Conservation (phyloP, 2,797 vertebrate species). For the Sebastes hubbsi region DNA sequence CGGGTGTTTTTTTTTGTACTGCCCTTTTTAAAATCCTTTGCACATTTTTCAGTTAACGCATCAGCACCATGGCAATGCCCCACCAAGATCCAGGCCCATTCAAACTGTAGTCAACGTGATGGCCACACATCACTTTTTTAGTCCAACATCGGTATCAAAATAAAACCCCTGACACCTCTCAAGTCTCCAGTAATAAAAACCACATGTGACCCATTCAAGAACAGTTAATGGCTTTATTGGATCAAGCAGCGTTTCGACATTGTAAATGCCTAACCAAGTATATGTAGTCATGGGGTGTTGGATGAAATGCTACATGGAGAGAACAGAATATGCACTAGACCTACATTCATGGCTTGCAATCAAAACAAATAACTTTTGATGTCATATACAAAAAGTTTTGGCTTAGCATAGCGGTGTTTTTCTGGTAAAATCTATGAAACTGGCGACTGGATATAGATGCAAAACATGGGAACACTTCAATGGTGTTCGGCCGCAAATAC, state of each 20-base stretch:
- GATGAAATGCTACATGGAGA: slow-evolving; percentile 72
- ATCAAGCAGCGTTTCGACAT: slow-evolving; percentile 78
- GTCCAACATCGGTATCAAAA: slow-evolving; percentile 19
- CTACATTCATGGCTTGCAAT: slow-evolving; percentile 42
- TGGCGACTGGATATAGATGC: slow-evolving; percentile 20
- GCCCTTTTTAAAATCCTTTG: slow-evolving; percentile 21
- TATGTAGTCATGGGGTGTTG: slow-evolving; percentile 66
- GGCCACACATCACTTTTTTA: slow-evolving; percentile 50
- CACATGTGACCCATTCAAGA: slow-evolving; percentile 79
- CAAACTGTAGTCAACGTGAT: slow-evolving; percentile 66
- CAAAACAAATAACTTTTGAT: slow-evolving; percentile 23
- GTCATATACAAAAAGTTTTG: slow-evolving; percentile 13
- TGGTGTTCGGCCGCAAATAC: background rate
- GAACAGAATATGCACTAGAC: slow-evolving; percentile 58
- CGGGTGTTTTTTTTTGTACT: background rate
- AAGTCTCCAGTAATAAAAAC: slow-evolving; percentile 74
- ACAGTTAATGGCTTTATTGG: slow-evolving; percentile 82
- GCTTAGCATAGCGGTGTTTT: slow-evolving; percentile 1
- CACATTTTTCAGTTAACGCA: slow-evolving; percentile 30
- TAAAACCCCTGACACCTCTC: slow-evolving; percentile 40
- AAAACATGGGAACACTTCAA: slow-evolving; percentile 35
- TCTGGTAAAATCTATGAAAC: slow-evolving; percentile 16
- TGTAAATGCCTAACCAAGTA: slow-evolving; percentile 65
- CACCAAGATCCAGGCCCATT: slow-evolving; percentile 62
- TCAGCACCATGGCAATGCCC: slow-evolving; percentile 74